A percentile compares a stretch with the other conserved stretches of the same genome.
phyloP scores from a whole-genome alignment of 2,113 vertebrate species.

The Australoheros scitulus region DNA sequence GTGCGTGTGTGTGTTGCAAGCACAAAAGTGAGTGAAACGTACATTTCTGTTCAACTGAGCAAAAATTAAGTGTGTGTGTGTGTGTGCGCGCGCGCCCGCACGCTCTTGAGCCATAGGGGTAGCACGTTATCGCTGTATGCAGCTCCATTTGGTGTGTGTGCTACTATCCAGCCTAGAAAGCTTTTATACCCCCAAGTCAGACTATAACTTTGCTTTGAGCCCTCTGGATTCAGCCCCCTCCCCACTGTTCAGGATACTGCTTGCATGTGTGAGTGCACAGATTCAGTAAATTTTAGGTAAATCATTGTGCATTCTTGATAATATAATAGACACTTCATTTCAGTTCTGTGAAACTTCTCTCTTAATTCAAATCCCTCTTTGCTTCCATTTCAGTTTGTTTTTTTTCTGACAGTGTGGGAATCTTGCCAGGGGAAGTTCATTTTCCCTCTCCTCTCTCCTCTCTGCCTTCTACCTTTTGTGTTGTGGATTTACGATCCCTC shows the following conservation, averaged over 20 bases:
- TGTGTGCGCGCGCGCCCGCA: neutral
- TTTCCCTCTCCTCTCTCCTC: conserved; percentile 29
- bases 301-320: conserved; percentile 30
- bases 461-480: conserved; percentile 43
- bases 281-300: conserved; percentile 22
- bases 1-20: neutral
- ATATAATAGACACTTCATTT: conserved; percentile 4
- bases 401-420: conserved; percentile 45
- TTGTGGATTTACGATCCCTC: conserved; percentile 60
- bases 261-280: conserved; percentile 1
- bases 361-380: conserved; percentile 26
- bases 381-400: neutral
- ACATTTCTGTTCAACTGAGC: conserved; percentile 3
- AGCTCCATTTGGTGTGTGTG: conserved; percentile 61
- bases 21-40: conserved; percentile 16
- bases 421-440: conserved; percentile 49
- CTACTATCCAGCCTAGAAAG: conserved; percentile 59
- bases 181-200: conserved; percentile 54
- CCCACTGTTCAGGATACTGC: conserved; percentile 20
- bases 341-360: conserved; percentile 20
- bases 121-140: conserved; percentile 70
- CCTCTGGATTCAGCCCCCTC: conserved; percentile 32
- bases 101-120: conserved; percentile 62
- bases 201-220: conserved; percentile 61
- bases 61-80: conserved; percentile 2